Conservation (phyloP, 2,888 invertebrate species). For the Cremastobaeus sp. region DNA sequence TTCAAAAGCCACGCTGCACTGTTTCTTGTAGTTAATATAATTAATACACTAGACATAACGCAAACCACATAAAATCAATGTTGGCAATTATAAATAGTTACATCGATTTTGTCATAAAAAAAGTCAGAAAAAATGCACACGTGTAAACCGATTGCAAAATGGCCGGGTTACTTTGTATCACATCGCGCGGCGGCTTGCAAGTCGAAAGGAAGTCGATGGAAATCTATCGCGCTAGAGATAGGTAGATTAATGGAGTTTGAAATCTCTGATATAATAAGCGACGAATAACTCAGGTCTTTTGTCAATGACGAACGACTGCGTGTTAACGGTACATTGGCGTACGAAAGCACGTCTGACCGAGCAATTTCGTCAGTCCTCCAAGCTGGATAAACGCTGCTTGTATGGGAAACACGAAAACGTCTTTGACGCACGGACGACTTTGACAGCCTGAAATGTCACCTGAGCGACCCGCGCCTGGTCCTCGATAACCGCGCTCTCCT, state of each 20-base stretch:
- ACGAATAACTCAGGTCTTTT: conserved; percentile 24
- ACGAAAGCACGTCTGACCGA: conserved; percentile 34
- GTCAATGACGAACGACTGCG: conserved; percentile 18
- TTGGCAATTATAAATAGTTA: conserved; percentile 50
- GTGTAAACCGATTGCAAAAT: conserved; percentile 35
- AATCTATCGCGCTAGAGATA: conserved; percentile 17
- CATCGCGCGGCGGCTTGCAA: conserved; percentile 19
- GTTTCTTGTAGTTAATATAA: conserved; percentile 31
- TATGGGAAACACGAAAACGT: conserved; percentile 21
- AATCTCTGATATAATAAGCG: conserved; percentile 35
- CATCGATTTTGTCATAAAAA: conserved; percentile 44
- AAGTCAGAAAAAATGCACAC: no score
- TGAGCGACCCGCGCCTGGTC: conserved; percentile 4
- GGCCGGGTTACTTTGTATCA: conserved; percentile 27
- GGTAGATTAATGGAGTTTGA: conserved; percentile 38
- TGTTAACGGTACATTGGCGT: conserved; percentile 32
- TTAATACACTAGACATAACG: conserved; percentile 38
- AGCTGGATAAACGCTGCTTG: conserved; percentile 13
- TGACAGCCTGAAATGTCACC: conserved; percentile 17
- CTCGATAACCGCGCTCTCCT: no score
- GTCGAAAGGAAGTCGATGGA: conserved; percentile 14
- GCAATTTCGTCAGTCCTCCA: conserved; percentile 35
- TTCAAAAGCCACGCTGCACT: conserved; percentile 4
- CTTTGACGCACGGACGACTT: conserved; percentile 10
- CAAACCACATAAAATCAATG: conserved; percentile 49